Percentiles rank a stretch among this genome's conserved stretches.
Evolutionary conservation across 2,888 invertebrate genomes (phyloP).

Genomic region (Copidosoma aretas): DNA sequence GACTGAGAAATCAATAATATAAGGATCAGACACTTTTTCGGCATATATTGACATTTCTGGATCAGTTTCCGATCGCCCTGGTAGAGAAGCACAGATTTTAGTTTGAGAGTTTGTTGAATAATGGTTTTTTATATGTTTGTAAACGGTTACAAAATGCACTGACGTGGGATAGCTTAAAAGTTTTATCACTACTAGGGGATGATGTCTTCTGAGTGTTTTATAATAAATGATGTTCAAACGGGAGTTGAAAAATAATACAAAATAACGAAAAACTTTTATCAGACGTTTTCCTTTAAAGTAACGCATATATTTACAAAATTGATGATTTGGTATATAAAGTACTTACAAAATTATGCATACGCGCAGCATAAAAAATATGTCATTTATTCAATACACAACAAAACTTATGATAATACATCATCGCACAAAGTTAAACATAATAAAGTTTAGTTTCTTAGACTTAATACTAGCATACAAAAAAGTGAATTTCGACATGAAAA

Average conservation of each 20-base stretch:
- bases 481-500: background rate
- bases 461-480: background rate
- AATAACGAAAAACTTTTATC: background rate
- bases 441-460: background rate
- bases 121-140: no score
- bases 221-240: no score
- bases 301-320: background rate
- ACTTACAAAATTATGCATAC: background rate
- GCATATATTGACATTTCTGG: no score
- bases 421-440: background rate
- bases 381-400: background rate
- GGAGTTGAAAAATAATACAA: no score
- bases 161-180: no score
- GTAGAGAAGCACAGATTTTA: constrained; percentile 27
- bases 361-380: background rate
- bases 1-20: no score
- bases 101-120: constrained; percentile 1
- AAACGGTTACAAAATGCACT: no score
- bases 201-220: no score
- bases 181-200: no score
- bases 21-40: no score
- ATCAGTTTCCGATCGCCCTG: no score
- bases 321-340: background rate
- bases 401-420: background rate
- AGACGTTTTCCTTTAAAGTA: background rate